Base-by-base conservation (phyloP, 2,797 vertebrate genomes). In the Myripristis jacobus region DNA sequence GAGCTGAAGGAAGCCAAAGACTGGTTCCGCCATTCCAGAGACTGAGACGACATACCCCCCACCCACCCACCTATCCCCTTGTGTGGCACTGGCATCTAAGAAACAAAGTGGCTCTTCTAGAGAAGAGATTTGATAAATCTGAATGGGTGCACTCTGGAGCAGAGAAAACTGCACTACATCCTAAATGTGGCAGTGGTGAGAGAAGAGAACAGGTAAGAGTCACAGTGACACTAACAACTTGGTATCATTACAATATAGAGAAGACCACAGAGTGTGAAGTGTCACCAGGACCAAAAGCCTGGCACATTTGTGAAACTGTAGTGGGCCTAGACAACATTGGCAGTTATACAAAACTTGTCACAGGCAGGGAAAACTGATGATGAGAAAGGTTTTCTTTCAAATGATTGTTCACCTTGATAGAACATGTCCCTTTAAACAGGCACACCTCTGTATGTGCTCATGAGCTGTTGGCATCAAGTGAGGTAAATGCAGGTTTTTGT, bases 181-280 rank as follows among this genome's bases (percentile, higher is more conserved):
- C 66, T 71, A 21, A 78, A 74, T 77, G 59, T 22, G 29, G 31
- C 47, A 59, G 16, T 29, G 47, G n/a, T 21, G 29, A 22, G 38
- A 21, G 3, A 61, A 55, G 73, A 36, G 47, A 8, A 15, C 47
- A 71, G 70, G 66, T 63, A 46, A 36, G 25, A 53, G 75, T 47
- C 52, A 24, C 46, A 24, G 44, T 22, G 73, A 71, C 59, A 48
- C 68, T 86, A 90, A 90, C 85, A 87, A 82, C 79, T 68, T 72
- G 3, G 82, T 74, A 75, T 86, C 77, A 88, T 89, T 87, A 87
- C 24, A 50, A 74, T 64, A 69, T 0, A 25, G 24, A 68, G 53
- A 21, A 61, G 79, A 75, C 66, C 65, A 61, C 51, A 1, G 69
- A 84, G 70, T 68, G 53, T 69, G 77, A 85, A 75, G 77, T 3